These are phyloP conservation scores for Dromiciops gliroides DNA, from an alignment of 2,113 vertebrate species.

Conservation along the genomic window DNA sequence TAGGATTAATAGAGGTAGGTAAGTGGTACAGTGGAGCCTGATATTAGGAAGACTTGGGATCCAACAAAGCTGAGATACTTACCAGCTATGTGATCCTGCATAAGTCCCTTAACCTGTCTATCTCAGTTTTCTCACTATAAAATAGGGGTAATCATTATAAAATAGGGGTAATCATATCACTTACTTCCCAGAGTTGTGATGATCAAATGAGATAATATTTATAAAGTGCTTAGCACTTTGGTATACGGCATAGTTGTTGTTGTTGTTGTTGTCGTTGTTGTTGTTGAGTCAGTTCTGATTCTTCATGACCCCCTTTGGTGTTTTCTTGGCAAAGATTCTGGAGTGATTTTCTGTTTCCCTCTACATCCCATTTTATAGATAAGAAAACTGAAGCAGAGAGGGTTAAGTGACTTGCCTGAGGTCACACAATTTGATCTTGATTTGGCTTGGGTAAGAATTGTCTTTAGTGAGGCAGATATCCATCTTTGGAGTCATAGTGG, in stretches of 20 bases:
- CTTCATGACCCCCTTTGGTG: not conserved
- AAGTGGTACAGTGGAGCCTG: not conserved
- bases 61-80: not conserved
- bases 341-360: not conserved
- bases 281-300: not conserved
- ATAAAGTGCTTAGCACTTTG: not conserved
- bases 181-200: not conserved
- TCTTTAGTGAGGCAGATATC: no score
- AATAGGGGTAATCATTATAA: no score
- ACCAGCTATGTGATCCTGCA: not conserved
- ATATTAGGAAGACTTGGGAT: not conserved
- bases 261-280: not conserved
- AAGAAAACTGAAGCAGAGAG: not conserved
- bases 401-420: not conserved
- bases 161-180: no score
- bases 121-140: no score
- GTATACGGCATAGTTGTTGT: not conserved
- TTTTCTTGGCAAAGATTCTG: not conserved
- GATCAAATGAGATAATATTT: not conserved
- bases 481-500: no score
- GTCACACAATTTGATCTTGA: not conserved
- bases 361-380: not conserved
- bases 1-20: not conserved
- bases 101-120: no score
- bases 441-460: not conserved